phyloP scores from a whole-genome alignment of 2,888 invertebrate species.

The Yponomeuta evonymella region DNA sequence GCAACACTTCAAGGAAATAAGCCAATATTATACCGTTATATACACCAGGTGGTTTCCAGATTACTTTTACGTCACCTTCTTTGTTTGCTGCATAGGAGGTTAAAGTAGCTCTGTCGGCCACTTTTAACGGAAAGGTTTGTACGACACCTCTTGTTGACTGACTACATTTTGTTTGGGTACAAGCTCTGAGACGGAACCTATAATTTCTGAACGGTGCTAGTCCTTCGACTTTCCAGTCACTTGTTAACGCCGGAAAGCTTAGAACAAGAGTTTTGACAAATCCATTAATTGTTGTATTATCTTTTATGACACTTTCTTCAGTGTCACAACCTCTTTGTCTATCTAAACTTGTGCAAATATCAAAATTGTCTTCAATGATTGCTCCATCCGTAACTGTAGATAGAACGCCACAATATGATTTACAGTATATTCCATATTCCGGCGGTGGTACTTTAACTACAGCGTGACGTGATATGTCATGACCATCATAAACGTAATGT shows the following conservation, averaged over 20 bases:
- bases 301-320: neutral
- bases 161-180: slow-evolving; percentile 45
- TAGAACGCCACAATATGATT: slow-evolving; percentile 54
- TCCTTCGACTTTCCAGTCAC: slow-evolving; percentile 41
- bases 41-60: slow-evolving; percentile 50
- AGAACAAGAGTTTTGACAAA: slow-evolving; percentile 44
- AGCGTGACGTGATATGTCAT: slow-evolving; percentile 47
- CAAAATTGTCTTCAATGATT: slow-evolving; percentile 52
- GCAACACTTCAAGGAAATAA: slow-evolving; percentile 51
- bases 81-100: slow-evolving; percentile 30
- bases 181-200: slow-evolving; percentile 53
- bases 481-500: slow-evolving; percentile 31
- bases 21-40: slow-evolving; percentile 59
- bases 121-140: slow-evolving; percentile 41
- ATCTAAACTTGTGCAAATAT: slow-evolving; percentile 38
- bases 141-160: slow-evolving; percentile 48
- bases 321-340: slow-evolving; percentile 4
- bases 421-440: slow-evolving; percentile 51
- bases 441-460: slow-evolving; percentile 53
- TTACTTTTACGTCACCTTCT: slow-evolving; percentile 38
- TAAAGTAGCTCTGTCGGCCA: slow-evolving; percentile 45
- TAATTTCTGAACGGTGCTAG: slow-evolving; percentile 63
- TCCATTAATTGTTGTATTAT: slow-evolving; percentile 37
- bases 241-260: slow-evolving; percentile 38
- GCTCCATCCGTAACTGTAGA: slow-evolving; percentile 46